Evolutionary conservation across 2,113 vertebrate genomes (phyloP), one percentile per base, ranked within the genome.

Genomic region (Erpornis zantholeuca): DNA sequence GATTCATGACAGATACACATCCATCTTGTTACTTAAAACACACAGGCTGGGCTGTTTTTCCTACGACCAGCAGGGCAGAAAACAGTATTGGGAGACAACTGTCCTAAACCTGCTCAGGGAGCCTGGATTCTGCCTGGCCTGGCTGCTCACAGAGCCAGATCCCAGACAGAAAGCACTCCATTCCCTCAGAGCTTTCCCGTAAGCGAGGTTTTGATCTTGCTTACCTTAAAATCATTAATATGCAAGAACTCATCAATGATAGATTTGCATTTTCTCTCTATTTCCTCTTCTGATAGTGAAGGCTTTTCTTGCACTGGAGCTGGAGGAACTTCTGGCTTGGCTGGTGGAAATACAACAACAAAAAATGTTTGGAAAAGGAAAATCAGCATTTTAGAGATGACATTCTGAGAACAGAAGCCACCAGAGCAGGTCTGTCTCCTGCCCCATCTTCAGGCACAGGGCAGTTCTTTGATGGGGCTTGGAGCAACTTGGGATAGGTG

Each of bases 161-260:
- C 38, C 57, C 16, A 40, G 15, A 47, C 13, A 69, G 35, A n/a
- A 68, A 89, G 29, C 25, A 31, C 23, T 47, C 25, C 27, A 27
- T 13, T 11, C 35, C 75, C 45, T 20, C 31, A 40, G 61, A 66
- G 17, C 28, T 76, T 56, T 57, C 64, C 65, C 20, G 21, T 54
- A 7, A 44, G 19, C 3, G 61, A 83, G 45, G 27, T 35, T 89
- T 66, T 59, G 3, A 44, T 82, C 42, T 53, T 15, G 36, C 82
- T 97, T 97, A 99, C 99, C 99, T 99, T 99, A 95, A 98, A 99
- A 97, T 99, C 99, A 28, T 99, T 99, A 96, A 99, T 99, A 97
- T 99, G 99, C 90, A 99, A 98, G 97, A 99, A 99, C 96, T 99
- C 99, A 70, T 99, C 99, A 87, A 99, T 99, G 94, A 99, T 99